Conservation (phyloP, 2,888 invertebrate genomes). For the Sericinus montela region DNA sequence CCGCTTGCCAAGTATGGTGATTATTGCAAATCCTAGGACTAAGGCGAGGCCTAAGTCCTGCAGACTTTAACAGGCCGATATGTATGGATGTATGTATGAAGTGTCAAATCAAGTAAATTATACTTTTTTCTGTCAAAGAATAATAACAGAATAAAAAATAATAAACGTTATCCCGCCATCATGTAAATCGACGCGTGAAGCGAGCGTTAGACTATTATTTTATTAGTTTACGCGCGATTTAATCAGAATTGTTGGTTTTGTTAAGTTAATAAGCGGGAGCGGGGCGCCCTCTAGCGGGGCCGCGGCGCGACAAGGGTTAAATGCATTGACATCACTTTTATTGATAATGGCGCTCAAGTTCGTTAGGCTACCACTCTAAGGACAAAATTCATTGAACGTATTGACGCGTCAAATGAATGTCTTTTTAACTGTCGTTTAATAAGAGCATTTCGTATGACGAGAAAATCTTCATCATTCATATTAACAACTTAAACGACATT, state of each 20-base stretch:
- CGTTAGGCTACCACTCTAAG: conserved; percentile 5
- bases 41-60: no score
- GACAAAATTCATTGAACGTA: neutral
- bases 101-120: no score
- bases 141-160: neutral
- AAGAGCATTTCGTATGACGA: no score
- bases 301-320: conserved; percentile 25
- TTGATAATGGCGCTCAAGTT: conserved; percentile 7
- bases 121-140: no score
- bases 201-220: conserved; percentile 69
- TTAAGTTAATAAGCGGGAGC: conserved; percentile 68
- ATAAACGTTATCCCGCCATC: no score
- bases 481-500: no score
- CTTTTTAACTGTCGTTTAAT: neutral
- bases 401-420: neutral
- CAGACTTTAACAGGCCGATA: no score
- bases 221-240: conserved; percentile 78
- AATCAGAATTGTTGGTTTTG: conserved; percentile 78
- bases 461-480: no score
- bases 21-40: no score
- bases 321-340: conserved; percentile 17
- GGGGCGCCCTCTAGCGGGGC: conserved; percentile 32
- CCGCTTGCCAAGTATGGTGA: no score
- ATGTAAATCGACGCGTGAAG: conserved; percentile 47
- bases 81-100: no score